Evolutionary conservation across 2,888 invertebrate genomes (phyloP).

Genomic region (Trisateles emortualis): DNA sequence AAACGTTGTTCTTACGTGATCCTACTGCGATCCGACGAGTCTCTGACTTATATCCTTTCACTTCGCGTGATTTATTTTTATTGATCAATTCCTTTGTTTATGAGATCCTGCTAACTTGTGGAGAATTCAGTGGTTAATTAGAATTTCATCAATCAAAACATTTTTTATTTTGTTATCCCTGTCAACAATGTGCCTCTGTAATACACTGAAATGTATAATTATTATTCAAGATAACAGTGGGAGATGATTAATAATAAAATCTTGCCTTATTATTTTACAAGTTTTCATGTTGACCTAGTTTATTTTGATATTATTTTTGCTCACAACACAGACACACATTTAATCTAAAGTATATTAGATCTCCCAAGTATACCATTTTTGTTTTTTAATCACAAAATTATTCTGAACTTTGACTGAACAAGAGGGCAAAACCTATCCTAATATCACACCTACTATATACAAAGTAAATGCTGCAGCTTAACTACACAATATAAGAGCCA

Average conservation of each 20-base stretch:
- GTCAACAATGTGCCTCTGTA: conserved; percentile 79
- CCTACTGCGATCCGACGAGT: conserved; percentile 61
- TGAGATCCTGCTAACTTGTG: conserved; percentile 84
- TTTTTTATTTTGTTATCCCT: conserved; percentile 86
- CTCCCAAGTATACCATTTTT: conserved; percentile 42
- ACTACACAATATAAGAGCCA: conserved; percentile 1
- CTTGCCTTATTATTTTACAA: conserved; percentile 80
- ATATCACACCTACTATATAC: conserved; percentile 31
- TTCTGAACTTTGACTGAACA: conserved; percentile 59
- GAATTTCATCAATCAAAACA: conserved; percentile 83
- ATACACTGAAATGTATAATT: conserved; percentile 76
- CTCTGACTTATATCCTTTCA: conserved; percentile 55
- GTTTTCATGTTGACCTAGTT: conserved; percentile 73
- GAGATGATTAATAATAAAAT: conserved; percentile 78
- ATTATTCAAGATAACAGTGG: conserved; percentile 78
- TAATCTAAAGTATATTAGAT: conserved; percentile 20
- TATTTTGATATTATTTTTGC: conserved; percentile 27
- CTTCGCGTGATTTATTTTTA: conserved; percentile 67
- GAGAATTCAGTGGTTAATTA: conserved; percentile 85
- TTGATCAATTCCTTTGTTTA: conserved; percentile 85
- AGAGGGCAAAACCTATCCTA: conserved; percentile 66
- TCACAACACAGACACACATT: conserved; percentile 28
- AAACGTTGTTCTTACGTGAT: conserved; percentile 57
- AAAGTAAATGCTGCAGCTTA: conserved; percentile 7
- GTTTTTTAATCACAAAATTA: conserved; percentile 22